phyloP scores from a whole-genome alignment of 2,797 vertebrate genomes.

The Luscinia megarhynchos region DNA sequence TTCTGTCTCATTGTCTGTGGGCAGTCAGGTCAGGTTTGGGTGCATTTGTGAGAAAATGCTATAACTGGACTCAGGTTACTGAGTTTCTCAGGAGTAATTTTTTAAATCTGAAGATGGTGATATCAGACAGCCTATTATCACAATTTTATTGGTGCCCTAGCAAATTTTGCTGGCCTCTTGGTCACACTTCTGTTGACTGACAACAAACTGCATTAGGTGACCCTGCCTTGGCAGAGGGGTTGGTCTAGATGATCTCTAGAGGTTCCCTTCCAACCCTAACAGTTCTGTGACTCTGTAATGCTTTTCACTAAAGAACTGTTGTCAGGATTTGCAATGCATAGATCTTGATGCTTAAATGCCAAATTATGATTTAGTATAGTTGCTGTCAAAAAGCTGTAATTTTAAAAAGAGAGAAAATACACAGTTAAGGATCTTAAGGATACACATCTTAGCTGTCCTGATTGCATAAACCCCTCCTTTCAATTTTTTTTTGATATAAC shows the following conservation, averaged over 20 bases:
- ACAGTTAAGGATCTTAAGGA: neutral
- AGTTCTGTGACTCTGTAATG: neutral
- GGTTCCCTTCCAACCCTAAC: neutral
- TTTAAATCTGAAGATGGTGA: neutral
- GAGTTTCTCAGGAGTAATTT: neutral
- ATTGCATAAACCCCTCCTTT: neutral
- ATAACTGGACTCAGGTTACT: neutral
- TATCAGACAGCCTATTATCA: neutral
- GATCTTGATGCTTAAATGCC: neutral
- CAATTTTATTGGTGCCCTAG: neutral
- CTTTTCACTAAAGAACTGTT: neutral
- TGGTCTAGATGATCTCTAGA: neutral
- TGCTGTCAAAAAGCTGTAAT: neutral
- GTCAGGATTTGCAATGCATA: neutral
- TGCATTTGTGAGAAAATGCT: neutral
- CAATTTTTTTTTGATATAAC: neutral
- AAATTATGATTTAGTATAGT: neutral
- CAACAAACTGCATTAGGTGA: neutral
- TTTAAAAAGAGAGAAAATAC: neutral
- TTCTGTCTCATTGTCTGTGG: fast-evolving
- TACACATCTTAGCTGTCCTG: neutral
- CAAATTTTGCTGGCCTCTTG: neutral
- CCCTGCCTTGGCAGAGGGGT: neutral
- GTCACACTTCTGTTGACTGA: neutral
- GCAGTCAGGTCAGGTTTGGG: neutral